Percentiles rank a stretch among this genome's conserved stretches.
Conservation (phyloP, 2,113 vertebrate species). For the Syrrhaptes paradoxus region DNA sequence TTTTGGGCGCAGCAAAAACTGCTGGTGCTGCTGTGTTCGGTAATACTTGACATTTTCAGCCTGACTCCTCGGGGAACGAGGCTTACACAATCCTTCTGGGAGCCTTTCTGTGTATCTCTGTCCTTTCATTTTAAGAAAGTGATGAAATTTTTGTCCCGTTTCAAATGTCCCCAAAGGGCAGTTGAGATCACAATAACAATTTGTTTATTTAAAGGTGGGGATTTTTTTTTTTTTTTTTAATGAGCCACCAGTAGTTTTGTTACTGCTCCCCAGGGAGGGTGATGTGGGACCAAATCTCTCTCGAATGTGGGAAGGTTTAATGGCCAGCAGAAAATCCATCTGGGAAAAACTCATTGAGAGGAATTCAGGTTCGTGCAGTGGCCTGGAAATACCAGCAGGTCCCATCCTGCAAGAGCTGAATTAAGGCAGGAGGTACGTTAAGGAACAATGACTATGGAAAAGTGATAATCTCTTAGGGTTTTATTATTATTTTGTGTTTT, state of each 20-base stretch:
- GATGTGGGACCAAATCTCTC: neutral
- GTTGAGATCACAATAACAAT: neutral
- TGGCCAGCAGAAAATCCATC: neutral
- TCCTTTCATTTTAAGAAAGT: neutral
- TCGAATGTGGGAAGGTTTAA: neutral
- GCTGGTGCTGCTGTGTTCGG: neutral
- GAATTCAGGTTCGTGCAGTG: too few species aligned
- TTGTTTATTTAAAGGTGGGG: neutral
- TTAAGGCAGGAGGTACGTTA: neutral
- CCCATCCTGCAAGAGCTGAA: too few species aligned
- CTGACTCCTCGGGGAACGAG: neutral
- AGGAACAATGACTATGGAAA: neutral
- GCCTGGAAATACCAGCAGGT: neutral
- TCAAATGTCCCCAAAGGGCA: neutral
- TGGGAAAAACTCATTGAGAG: neutral
- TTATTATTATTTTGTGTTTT: neutral
- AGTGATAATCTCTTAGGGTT: neutral
- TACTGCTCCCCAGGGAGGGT: neutral
- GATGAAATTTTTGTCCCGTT: neutral
- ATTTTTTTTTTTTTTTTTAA: neutral
- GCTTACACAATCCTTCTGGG: neutral
- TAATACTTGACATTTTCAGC: conserved; percentile 2
- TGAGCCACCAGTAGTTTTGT: neutral
- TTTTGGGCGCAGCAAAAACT: neutral
- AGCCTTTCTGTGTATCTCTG: rapidly evolving